A percentile compares a stretch with the other conserved stretches of the same genome.
Evolutionary conservation across 2,888 invertebrate genomes (phyloP).

Genomic region (Acleris literana): DNA sequence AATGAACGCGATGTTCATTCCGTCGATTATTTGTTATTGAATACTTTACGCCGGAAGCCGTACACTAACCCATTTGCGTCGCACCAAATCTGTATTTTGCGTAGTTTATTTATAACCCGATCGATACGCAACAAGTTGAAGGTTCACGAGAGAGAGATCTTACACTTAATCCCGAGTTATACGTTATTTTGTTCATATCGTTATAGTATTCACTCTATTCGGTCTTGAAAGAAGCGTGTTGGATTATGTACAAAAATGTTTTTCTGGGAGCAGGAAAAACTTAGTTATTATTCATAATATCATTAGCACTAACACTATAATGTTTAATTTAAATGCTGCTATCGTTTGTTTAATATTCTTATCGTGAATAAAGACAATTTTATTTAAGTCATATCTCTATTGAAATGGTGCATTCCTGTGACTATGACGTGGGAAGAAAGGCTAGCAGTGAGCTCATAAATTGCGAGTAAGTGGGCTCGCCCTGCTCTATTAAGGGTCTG

Average conservation of each 20-base stretch:
- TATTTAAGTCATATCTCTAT: background rate
- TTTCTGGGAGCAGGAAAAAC: too few species aligned
- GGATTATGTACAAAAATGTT: too few species aligned
- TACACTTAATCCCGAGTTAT: background rate
- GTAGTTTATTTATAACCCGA: background rate
- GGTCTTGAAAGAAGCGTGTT: too few species aligned
- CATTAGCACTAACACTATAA: too few species aligned
- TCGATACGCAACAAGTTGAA: constrained; percentile 1
- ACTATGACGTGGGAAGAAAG: constrained; percentile 16
- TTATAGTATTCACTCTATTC: background rate
- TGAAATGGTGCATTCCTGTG: background rate
- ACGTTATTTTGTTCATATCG: background rate
- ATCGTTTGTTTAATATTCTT: too few species aligned
- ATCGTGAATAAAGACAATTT: too few species aligned
- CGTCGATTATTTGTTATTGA: constrained; percentile 25
- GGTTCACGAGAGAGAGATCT: background rate
- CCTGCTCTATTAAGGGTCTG: constrained; percentile 28
- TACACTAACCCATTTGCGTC: constrained; percentile 7
- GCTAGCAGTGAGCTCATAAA: constrained; percentile 33
- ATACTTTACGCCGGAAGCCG: constrained; percentile 5
- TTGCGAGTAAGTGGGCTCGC: constrained; percentile 30
- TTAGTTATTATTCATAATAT: too few species aligned
- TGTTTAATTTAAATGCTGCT: too few species aligned
- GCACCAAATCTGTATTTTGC: background rate
- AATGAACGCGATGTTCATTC: constrained; percentile 19